Conservation (phyloP, 2,888 invertebrate species). For the Strigamia crassipes region DNA sequence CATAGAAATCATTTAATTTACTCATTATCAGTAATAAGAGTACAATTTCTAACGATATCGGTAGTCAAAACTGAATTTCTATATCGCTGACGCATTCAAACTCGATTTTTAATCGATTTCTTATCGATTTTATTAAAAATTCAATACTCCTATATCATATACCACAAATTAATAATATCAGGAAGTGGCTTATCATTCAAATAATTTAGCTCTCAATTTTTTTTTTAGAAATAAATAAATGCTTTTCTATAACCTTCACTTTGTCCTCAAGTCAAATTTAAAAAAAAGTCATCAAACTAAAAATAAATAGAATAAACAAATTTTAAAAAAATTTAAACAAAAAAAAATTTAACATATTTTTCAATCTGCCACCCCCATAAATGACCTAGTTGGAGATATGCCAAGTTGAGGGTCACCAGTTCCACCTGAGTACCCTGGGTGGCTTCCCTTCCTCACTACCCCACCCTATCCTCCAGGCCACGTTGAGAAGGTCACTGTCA, state of each 20-base stretch:
- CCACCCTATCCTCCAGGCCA: constrained; percentile 33
- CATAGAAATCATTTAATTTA: neutral
- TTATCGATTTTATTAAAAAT: too few relatives aligned
- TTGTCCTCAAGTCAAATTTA: neutral
- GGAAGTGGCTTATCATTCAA: too few relatives aligned
- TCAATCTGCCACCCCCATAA: constrained; percentile 10
- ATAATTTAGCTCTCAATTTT: too few relatives aligned
- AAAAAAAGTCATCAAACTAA: neutral
- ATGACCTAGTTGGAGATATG: constrained; percentile 28
- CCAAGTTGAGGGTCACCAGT: constrained; percentile 37
- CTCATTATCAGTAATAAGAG: neutral
- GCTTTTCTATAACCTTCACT: neutral
- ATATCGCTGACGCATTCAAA: too few relatives aligned
- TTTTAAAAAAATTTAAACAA: neutral
- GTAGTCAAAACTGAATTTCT: too few relatives aligned
- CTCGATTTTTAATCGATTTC: too few relatives aligned
- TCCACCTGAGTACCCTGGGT: constrained; percentile 38
- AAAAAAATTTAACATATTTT: constrained; percentile 25
- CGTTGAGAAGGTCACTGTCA: constrained; percentile 36
- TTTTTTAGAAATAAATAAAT: too few relatives aligned
- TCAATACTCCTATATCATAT: too few relatives aligned
- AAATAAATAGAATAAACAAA: neutral
- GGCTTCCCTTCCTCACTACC: constrained; percentile 42
- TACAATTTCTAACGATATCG: neutral
- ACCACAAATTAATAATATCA: too few relatives aligned